phyloP scores from a whole-genome alignment of 2,888 invertebrate species.

The Papilio protenor region DNA sequence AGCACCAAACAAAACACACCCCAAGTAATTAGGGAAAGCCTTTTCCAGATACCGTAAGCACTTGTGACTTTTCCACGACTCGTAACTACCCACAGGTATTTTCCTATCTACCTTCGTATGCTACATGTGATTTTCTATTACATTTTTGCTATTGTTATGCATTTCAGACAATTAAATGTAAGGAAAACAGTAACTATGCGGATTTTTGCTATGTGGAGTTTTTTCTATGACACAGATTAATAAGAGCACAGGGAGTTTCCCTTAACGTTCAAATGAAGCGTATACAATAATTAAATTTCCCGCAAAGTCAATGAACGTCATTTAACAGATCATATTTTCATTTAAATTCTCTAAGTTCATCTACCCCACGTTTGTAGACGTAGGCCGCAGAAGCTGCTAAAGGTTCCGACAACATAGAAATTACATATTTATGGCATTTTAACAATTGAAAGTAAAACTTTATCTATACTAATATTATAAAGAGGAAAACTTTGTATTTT shows the following conservation, averaged over 20 bases:
- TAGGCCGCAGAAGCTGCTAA: constrained; percentile 25
- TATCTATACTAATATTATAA: no score
- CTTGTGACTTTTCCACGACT: constrained; percentile 58
- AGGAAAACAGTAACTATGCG: constrained; percentile 7
- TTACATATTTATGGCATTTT: constrained; percentile 36
- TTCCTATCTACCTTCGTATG: constrained; percentile 17
- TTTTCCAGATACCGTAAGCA: constrained; percentile 82
- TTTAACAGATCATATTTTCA: not conserved
- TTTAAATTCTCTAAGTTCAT: not conserved
- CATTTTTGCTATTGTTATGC: not conserved
- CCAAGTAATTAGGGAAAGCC: constrained; percentile 83
- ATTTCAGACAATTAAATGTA: not conserved
- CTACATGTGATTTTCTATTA: not conserved
- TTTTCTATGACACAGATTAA: constrained; percentile 4
- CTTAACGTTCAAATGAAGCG: not conserved
- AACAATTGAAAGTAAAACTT: constrained; percentile 61
- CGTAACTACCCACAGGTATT: constrained; percentile 34
- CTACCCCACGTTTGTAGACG: not conserved
- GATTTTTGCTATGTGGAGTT: not conserved
- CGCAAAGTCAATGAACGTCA: not conserved
- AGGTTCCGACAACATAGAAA: constrained; percentile 35
- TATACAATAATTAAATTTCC: not conserved
- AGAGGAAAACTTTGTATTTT: no score
- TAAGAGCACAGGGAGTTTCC: not conserved
- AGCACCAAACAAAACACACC: constrained; percentile 84